Evolutionary conservation across 2,888 invertebrate species (phyloP), one percentile per base, ranked within the genome.

Genomic region (Spialia ferax): DNA sequence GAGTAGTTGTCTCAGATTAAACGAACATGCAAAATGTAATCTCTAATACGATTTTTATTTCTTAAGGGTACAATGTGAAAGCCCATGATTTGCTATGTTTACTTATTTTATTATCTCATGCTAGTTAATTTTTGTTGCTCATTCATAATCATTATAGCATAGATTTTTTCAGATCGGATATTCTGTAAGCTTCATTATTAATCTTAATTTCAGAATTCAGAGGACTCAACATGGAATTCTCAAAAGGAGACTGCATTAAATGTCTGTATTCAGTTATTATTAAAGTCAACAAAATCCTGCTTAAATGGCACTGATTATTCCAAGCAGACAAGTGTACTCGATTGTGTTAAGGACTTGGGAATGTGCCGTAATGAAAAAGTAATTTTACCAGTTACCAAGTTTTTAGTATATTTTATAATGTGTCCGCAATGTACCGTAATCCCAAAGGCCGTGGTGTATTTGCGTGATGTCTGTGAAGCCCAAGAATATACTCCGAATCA

Each of bases 371-470:
- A 86, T 56, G 81, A 88, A 71, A 85, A 86, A 77, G 85, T 94
- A 0, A 74, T 94, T 26, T 79, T 94, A 67, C 89, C 93, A 11
- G 82, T 85, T 1, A 88, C 94, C 18, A 94, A 95, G 76, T 85
- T 95, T 11, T 81, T 95, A 0, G 91, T 95, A 10, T 95, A 95
- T 77, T 95, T 95, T 76, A 93, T 96, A 35, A 95, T 96, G 92
- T 94, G 95, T 75, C 95, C 95, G 11, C 95, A 94, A 62, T 95
- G 95, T 57, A 88, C 92, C 42, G 87, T 94, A 26, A 89, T 93
- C 7, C 89, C 95, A 1, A 94, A 95, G 76, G 96, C 96, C 11
- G 92, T 94, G 0, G 89, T 94, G 8, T 94, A 93, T 74, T 87
- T 95, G 29, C 88, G 94, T 75, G 94, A 95, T 74, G 87, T 96